A percentile compares a stretch with the other conserved stretches of the same genome.
Evolutionary conservation across 1,140 invertebrate genomes (phyloP).

Genomic region (Drosophila novamexicana): DNA sequence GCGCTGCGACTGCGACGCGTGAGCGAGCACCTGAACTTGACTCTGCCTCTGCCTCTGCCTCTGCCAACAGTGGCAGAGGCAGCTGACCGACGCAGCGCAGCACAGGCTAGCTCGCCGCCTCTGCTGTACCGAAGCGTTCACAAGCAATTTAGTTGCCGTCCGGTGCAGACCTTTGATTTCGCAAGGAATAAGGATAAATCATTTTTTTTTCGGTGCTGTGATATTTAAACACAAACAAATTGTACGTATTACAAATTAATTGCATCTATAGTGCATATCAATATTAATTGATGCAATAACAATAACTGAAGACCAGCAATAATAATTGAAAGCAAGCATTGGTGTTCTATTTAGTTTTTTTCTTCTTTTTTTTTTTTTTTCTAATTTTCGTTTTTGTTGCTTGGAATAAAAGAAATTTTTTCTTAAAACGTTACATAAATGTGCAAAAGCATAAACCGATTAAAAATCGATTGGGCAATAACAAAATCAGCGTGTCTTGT

Average conservation of each 20-base stretch:
- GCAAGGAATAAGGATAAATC: conserved; percentile 76
- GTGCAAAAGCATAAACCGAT: conserved; percentile 13
- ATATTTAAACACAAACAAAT: conserved; percentile 80
- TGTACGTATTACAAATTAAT: conserved; percentile 66
- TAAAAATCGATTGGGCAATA: not conserved
- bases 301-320: conserved; percentile 12
- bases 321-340: conserved; percentile 17
- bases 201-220: conserved; percentile 83
- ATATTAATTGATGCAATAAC: conserved; percentile 22
- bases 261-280: conserved; percentile 7
- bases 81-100: conserved; percentile 33
- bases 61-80: conserved; percentile 13
- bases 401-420: conserved; percentile 17
- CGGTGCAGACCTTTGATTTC: conserved; percentile 80
- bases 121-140: conserved; percentile 51
- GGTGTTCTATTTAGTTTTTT: not conserved
- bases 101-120: conserved; percentile 63
- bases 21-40: conserved; percentile 63
- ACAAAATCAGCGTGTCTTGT: conserved; percentile 17
- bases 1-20: conserved; percentile 30
- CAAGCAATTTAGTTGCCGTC: conserved; percentile 81
- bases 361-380: not conserved
- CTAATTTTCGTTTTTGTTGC: conserved; percentile 4
- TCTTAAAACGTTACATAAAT: conserved; percentile 46
- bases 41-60: conserved; percentile 18